Evolutionary conservation across 2,888 invertebrate genomes (phyloP).

Genomic region (Plutella xylostella): DNA sequence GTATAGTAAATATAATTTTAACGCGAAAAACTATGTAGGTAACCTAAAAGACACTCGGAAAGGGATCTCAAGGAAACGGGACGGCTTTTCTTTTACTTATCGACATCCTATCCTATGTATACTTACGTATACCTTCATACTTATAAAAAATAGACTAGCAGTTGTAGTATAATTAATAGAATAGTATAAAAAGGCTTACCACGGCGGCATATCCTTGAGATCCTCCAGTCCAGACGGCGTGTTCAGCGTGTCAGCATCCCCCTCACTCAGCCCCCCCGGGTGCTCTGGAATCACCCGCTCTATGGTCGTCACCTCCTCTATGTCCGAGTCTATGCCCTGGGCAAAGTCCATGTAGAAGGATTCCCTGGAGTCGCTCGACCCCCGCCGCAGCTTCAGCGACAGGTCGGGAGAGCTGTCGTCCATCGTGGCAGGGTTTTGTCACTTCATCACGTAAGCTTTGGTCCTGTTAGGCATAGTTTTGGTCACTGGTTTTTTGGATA

Average conservation of each 20-base stretch:
- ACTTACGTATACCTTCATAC: too few species aligned
- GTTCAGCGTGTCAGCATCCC: slow-evolving; percentile 58
- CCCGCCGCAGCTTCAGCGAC: slow-evolving; percentile 85
- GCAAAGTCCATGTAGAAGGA: slow-evolving; percentile 93
- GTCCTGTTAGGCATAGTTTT: not conserved
- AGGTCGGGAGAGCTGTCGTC: slow-evolving; percentile 88
- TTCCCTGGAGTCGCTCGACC: slow-evolving; percentile 88
- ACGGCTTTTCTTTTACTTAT: too few species aligned
- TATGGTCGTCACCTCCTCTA: slow-evolving; percentile 84
- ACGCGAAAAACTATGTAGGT: not conserved
- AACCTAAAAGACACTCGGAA: not conserved
- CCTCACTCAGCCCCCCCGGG: slow-evolving; percentile 53
- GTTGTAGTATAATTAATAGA: too few species aligned
- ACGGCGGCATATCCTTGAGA: slow-evolving; percentile 56
- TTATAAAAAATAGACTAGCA: not conserved
- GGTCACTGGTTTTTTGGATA: not conserved
- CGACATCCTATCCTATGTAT: not conserved
- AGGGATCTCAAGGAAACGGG: too few species aligned
- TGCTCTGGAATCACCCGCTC: slow-evolving; percentile 68
- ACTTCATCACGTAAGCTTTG: slow-evolving; percentile 13
- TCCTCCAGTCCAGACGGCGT: slow-evolving; percentile 65
- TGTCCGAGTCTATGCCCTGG: slow-evolving; percentile 90
- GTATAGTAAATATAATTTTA: not conserved
- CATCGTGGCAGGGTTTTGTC: slow-evolving; percentile 33
- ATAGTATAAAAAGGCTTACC: slow-evolving; percentile 42